Percentiles rank a stretch among this genome's conserved stretches.
These are phyloP conservation scores for Hetaerina americana DNA, from an alignment of 1,140 invertebrate genomes.

Conservation along the genomic window DNA sequence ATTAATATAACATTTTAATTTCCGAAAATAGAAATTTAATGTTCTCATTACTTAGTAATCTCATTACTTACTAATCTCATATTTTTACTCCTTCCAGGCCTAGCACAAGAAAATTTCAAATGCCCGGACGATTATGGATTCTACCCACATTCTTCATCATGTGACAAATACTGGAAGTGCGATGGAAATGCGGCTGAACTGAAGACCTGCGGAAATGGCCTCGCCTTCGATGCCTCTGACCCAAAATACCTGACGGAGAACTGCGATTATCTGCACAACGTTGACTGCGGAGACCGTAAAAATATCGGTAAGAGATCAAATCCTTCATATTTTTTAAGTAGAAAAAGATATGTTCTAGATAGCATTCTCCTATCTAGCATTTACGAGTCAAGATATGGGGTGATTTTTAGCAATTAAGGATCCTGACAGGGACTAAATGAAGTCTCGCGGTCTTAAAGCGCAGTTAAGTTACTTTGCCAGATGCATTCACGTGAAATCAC, in stretches of 20 bases:
- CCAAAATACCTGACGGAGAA: constrained; percentile 83
- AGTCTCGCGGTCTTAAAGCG: too few species aligned
- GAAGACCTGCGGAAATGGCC: constrained; percentile 86
- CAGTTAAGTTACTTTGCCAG: too few species aligned
- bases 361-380: too few species aligned
- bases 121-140: constrained; percentile 91
- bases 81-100: constrained; percentile 26
- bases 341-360: too few species aligned
- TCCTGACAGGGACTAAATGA: too few species aligned
- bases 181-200: constrained; percentile 76
- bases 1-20: too few species aligned
- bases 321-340: too few species aligned
- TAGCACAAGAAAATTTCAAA: constrained; percentile 68
- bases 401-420: too few species aligned
- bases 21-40: too few species aligned
- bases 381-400: too few species aligned
- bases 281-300: constrained; percentile 80
- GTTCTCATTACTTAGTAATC: too few species aligned
- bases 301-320: constrained; percentile 51
- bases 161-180: constrained; percentile 94
- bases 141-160: constrained; percentile 76
- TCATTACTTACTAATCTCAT: background rate
- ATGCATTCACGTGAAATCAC: too few species aligned
- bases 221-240: constrained; percentile 81
- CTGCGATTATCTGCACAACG: constrained; percentile 90